These are phyloP conservation scores for Carcina quercana DNA, from an alignment of 2,888 invertebrate species.

Conservation along the genomic window DNA sequence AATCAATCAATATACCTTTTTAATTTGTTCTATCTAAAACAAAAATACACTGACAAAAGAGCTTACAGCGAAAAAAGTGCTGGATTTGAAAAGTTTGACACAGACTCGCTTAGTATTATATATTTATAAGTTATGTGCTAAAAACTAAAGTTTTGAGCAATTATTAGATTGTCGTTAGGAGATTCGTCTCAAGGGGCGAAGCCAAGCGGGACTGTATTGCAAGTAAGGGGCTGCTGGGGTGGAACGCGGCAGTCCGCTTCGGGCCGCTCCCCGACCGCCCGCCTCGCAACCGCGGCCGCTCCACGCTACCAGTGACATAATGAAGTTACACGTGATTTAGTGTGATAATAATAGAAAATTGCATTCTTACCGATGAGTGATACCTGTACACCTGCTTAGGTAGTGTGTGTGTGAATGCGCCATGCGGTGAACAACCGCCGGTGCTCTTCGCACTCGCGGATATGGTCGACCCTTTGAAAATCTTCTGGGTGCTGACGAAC, in stretches of 20 bases:
- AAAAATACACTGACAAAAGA: no score
- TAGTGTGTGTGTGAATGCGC: constrained; percentile 39
- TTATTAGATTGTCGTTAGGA: no score
- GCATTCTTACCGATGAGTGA: constrained; percentile 26
- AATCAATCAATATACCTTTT: no score
- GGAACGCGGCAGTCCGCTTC: constrained; percentile 65
- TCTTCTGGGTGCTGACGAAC: constrained; percentile 89
- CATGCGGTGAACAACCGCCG: constrained; percentile 62
- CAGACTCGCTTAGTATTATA: no score
- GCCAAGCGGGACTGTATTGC: constrained; percentile 49
- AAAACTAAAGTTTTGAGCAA: no score
- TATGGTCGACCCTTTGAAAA: constrained; percentile 89
- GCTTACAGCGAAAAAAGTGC: no score
- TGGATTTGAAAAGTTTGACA: no score
- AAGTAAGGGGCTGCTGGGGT: constrained; percentile 38
- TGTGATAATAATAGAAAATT: constrained; percentile 30
- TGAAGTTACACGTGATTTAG: constrained; percentile 32
- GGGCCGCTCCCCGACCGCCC: constrained; percentile 50
- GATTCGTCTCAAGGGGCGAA: constrained; percentile 42
- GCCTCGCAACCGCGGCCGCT: constrained; percentile 29
- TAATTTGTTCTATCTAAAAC: no score
- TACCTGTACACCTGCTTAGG: constrained; percentile 14
- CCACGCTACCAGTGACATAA: constrained; percentile 25
- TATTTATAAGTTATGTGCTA: no score
- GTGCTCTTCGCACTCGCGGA: constrained; percentile 54